Conservation (phyloP, 2,113 vertebrate species). For the Lichenostomus cassidix region DNA sequence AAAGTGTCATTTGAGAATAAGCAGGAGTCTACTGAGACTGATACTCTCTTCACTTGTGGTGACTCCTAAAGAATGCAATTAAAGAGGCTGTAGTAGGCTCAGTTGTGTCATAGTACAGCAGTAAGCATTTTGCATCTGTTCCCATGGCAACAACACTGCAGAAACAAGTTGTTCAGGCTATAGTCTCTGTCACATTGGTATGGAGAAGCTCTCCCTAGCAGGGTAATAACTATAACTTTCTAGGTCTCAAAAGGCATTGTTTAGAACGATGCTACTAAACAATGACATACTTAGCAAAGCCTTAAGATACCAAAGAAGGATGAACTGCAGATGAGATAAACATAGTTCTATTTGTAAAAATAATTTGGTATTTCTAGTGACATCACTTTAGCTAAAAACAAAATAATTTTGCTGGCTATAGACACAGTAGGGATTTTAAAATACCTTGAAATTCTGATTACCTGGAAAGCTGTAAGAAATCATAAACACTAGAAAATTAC, state of each 20-base stretch:
- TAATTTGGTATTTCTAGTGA: not conserved
- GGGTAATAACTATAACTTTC: constrained; percentile 32
- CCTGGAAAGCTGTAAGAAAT: not conserved
- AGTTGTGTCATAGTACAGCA: constrained; percentile 15
- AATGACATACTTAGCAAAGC: not conserved
- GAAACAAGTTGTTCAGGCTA: constrained; percentile 50
- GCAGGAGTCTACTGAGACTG: not conserved
- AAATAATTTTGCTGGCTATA: not conserved
- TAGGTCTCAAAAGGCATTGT: constrained; percentile 19
- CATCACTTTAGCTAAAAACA: not conserved
- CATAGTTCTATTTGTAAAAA: not conserved
- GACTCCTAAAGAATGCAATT: constrained; percentile 22
- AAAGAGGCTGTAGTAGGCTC: not conserved
- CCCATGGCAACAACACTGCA: constrained; percentile 53
- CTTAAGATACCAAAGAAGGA: not conserved
- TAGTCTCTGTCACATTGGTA: not conserved
- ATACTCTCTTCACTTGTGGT: not conserved
- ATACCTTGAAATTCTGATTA: not conserved
- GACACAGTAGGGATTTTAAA: not conserved
- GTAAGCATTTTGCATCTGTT: constrained; percentile 37
- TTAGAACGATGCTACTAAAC: constrained; percentile 37
- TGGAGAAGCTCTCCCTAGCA: constrained; percentile 11
- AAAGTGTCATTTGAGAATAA: not conserved
- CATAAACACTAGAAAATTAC: not conserved
- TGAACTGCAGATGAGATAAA: not conserved